A percentile compares a stretch with the other conserved stretches of the same genome.
Conservation (phyloP, 2,888 invertebrate species). For the Empis stercorea region DNA sequence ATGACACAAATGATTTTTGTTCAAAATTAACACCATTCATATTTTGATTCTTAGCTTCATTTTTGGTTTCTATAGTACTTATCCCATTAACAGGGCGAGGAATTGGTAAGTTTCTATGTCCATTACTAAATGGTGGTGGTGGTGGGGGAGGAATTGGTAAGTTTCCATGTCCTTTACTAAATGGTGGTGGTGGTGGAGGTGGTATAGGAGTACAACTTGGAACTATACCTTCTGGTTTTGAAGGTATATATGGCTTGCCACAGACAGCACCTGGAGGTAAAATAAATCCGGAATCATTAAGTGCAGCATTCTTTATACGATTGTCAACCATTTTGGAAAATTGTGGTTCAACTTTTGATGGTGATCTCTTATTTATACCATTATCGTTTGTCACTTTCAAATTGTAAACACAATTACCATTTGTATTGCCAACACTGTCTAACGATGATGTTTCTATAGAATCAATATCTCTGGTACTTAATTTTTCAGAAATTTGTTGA, state of each 20-base stretch:
- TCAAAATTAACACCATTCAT: conserved; percentile 27
- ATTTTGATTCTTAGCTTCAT: conserved; percentile 12
- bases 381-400: too few species aligned
- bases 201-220: too few species aligned
- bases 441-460: too few species aligned
- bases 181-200: neutral
- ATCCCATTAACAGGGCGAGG: neutral
- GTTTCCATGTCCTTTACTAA: too few species aligned
- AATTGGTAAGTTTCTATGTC: too few species aligned
- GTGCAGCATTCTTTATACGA: too few species aligned
- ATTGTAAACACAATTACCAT: neutral
- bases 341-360: neutral
- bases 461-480: too few species aligned
- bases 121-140: neutral
- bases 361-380: neutral
- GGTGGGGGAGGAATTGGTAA: neutral
- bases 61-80: neutral
- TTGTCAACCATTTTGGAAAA: neutral
- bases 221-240: neutral
- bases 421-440: neutral
- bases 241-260: neutral
- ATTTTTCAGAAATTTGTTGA: too few species aligned
- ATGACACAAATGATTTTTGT: conserved; percentile 29
- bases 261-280: neutral
- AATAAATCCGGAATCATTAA: neutral